Evolutionary conservation across 2,888 invertebrate species (phyloP).

Genomic region (Xestoiulus laeticollis): DNA sequence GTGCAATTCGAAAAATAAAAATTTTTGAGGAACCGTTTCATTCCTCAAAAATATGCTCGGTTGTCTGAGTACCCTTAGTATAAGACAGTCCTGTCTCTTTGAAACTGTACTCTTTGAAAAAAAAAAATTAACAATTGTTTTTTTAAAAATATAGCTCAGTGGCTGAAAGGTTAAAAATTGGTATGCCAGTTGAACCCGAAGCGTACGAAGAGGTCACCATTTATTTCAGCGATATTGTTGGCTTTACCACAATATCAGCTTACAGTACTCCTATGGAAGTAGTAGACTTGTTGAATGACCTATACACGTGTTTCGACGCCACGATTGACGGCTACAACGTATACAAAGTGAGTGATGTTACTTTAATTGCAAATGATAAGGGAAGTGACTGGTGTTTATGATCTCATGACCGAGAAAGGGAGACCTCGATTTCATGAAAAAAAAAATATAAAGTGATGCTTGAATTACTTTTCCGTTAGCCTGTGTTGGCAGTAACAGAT

Average conservation of each 20-base stretch:
- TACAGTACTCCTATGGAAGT: slow-evolving; percentile 92
- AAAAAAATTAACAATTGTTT: too few species aligned
- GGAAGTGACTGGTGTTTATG: neutral
- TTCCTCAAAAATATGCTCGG: too few species aligned
- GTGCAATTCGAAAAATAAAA: too few species aligned
- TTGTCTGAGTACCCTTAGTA: too few species aligned
- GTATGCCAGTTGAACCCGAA: slow-evolving; percentile 91
- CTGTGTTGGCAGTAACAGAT: neutral
- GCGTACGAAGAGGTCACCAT: slow-evolving; percentile 83
- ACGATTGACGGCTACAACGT: slow-evolving; percentile 91
- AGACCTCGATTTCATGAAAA: too few species aligned
- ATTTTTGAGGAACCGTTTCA: too few species aligned
- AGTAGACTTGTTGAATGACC: slow-evolving; percentile 76
- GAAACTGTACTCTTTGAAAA: too few species aligned
- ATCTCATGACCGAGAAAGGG: neutral
- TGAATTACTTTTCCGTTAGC: neutral
- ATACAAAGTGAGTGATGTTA: slow-evolving; percentile 74
- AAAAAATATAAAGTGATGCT: neutral
- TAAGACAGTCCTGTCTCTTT: too few species aligned
- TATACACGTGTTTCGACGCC: slow-evolving; percentile 93
- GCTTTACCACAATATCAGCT: slow-evolving; percentile 91
- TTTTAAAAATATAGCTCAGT: slow-evolving; percentile 71
- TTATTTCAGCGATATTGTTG: slow-evolving; percentile 94
- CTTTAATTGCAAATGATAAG: too few species aligned
- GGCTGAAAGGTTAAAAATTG: slow-evolving; percentile 89